A percentile compares a stretch with the other conserved stretches of the same genome.
Evolutionary conservation across 2,113 vertebrate species (phyloP).

Genomic region (Rostratula benghalensis): DNA sequence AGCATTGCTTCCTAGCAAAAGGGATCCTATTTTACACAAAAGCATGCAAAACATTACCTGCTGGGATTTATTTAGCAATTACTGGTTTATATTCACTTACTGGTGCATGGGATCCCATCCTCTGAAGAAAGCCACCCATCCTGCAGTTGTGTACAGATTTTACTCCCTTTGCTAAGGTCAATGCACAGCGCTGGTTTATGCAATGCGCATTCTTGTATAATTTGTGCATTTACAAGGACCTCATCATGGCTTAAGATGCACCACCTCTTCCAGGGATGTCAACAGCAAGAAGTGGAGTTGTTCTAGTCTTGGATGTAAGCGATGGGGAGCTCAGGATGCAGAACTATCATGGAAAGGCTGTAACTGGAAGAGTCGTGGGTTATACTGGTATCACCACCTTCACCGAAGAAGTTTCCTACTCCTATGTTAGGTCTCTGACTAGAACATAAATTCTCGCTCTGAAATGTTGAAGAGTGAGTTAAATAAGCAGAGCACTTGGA

Average conservation of each 20-base stretch:
- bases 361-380: background rate
- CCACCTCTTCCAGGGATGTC: background rate
- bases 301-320: background rate
- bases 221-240: background rate
- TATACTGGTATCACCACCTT: background rate
- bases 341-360: background rate
- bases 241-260: background rate
- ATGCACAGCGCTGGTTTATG: background rate
- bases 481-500: background rate
- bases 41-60: background rate
- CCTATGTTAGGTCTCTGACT: background rate
- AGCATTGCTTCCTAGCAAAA: background rate
- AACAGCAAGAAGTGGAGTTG: background rate
- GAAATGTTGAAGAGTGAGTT: background rate
- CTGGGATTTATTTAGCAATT: background rate
- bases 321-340: background rate
- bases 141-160: background rate
- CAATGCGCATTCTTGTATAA: background rate
- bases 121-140: background rate
- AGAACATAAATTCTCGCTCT: background rate
- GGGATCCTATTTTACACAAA: background rate
- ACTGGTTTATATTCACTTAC: background rate
- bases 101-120: background rate
- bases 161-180: accelerated
- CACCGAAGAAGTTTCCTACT: background rate